Base-by-base conservation (phyloP, 2,888 invertebrate genomes). In the Limnephilus marmoratus region DNA sequence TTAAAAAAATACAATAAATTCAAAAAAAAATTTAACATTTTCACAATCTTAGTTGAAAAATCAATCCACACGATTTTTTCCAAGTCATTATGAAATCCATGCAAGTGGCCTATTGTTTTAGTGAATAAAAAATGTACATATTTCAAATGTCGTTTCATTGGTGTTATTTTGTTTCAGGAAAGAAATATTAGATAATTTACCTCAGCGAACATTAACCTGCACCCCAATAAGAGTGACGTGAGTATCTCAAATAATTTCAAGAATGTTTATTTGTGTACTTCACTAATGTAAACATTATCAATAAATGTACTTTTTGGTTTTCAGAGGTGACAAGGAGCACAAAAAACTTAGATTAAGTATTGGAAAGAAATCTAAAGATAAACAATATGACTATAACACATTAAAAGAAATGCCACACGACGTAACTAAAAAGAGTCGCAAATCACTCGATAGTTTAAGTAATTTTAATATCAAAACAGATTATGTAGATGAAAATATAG, bases 141-240 rank as follows among this genome's bases (percentile, higher is more conserved):
- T 41, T 15, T 5, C 3, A 4, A 37, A 34, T 83, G 18, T 34
- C 18, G 3, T 4, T 11, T 12, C 12, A 13, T 5, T 83, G 18
- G 34, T 15, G 4, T 41, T 45, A 29, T 29, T 41, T 86, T 86
- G n/a, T 96, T 96, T 94, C 95, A 97, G 97, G 95, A 97, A 96
- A 95, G 97, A 97, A 94, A 96, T 97, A 91, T 95, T 97, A 91
- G 96, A 96, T 94, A 95, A 95, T 94, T 95, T 97, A 94, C 97
- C 97, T 41, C 96, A 97, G 94, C 96, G 96, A 94, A 96, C 96
- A 93, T 95, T 97, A 91, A 96, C 96, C 53, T 96, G 96, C 94
- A 97, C 97, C 91, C 96, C 97, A 93, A 95, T 96, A 95, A 96
- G 97, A 95, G 95, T 95, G 92, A 96, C 97, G 97, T 97, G 96